Evolutionary conservation across 2,888 invertebrate species (phyloP).

Genomic region (Cancer borealis): DNA sequence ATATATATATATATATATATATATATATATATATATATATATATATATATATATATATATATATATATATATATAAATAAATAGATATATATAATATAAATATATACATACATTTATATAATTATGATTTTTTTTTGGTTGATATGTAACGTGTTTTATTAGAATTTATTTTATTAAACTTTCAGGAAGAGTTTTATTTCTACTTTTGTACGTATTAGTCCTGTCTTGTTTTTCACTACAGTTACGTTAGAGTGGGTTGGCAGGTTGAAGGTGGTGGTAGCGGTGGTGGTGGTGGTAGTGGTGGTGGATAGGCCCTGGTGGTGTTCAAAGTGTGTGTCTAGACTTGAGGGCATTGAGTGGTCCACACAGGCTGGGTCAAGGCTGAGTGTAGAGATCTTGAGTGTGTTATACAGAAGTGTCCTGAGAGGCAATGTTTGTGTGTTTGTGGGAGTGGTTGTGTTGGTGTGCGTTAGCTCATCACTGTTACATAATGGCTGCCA

Average conservation of each 20-base stretch:
- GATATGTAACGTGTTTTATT: neutral
- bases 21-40: constrained; percentile 2
- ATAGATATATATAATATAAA: neutral
- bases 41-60: constrained; percentile 29
- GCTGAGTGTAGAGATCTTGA: neutral
- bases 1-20: constrained; percentile 16
- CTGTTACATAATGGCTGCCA: neutral
- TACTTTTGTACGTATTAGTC: constrained; percentile 38
- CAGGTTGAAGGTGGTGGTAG: neutral
- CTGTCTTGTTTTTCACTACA: constrained; percentile 2
- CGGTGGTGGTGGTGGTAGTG: neutral
- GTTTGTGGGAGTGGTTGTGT: neutral
- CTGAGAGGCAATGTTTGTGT: neutral
- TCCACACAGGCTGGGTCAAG: neutral
- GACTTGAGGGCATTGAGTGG: neutral
- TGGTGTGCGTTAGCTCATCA: neutral
- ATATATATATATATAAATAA: constrained; percentile 25
- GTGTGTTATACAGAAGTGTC: neutral
- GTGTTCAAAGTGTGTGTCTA: neutral
- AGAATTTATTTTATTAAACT: constrained; percentile 34
- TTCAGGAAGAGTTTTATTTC: constrained; percentile 35
- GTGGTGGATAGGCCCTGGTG: neutral
- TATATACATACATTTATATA: constrained; percentile 33
- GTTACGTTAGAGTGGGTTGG: neutral
- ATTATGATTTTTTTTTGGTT: neutral